Base-by-base conservation (phyloP, 2,888 invertebrate genomes). In the Anthoptus insignis region DNA sequence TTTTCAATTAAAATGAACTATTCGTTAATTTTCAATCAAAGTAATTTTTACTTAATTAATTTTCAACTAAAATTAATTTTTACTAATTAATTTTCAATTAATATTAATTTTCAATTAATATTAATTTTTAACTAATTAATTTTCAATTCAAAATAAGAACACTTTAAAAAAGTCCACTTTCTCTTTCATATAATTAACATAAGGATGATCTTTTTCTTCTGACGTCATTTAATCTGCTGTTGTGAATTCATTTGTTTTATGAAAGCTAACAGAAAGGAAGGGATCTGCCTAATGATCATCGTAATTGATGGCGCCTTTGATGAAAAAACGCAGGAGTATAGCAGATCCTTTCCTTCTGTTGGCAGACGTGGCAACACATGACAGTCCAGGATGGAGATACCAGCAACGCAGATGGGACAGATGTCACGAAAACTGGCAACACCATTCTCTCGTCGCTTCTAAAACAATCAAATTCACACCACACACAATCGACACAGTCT, bases 261-360 rank as follows among this genome's bases (percentile, higher is more conserved):
- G 6, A 32, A 54, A 54, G 32, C 24, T 54, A 77, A 87, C 83
- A 84, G 87, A 87, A 93, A 92, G 91, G 93, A 93, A 93, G 88
- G 91, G 93, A 93, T 93, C 87, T 86, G 89, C 83, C 83, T 74
- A 49, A 53, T 66, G 66, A 58, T 54, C 60, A 52, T 59, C 45
- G 14, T 34, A 47, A 22, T 45, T 14, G 22, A 54, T 47, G 37
- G 47, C 54, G 27, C 34, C 22, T 60, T 60, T 39, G 16, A 22
- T 32, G 3, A 57, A 65, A 69, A 72, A 74, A 82, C 79, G 69
- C 73, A 70, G 70, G 80, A 76, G 69, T 82, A 80, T 79, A 84
- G 81, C 83, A 88, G 85, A 88, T 94, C 94, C 94, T 94, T 94
- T 94, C 95, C 94, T 95, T 95, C 94, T 56, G 27, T 59, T 56